Evolutionary conservation across 2,113 vertebrate genomes (phyloP).

Genomic region (Toxotes jaculatrix): DNA sequence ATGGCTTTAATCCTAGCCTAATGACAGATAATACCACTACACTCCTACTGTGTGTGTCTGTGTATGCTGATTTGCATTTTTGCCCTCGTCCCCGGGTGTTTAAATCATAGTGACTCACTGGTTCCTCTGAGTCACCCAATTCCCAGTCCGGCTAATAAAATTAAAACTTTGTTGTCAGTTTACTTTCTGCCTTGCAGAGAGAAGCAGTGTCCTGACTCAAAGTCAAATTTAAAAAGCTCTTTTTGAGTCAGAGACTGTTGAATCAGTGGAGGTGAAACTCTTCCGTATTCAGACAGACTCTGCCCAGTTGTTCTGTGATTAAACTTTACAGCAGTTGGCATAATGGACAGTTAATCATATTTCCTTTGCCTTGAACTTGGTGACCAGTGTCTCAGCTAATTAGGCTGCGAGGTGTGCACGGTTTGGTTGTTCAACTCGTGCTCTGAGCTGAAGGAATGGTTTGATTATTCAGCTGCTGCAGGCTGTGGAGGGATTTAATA

Average conservation of each 20-base stretch:
- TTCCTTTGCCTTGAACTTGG: constrained; percentile 8
- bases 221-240: background rate
- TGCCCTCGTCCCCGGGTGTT: background rate
- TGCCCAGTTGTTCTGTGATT: background rate
- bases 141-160: constrained; percentile 8
- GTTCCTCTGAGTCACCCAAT: constrained; percentile 28
- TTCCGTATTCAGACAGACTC: background rate
- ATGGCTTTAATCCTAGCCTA: constrained; percentile 62
- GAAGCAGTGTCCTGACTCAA: constrained; percentile 7
- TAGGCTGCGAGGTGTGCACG: background rate
- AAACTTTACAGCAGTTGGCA: background rate
- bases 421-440: constrained; percentile 21
- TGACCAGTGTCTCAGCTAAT: constrained; percentile 33
- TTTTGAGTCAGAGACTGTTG: background rate
- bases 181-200: background rate
- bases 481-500: constrained; percentile 52
- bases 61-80: constrained; percentile 38
- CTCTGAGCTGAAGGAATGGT: constrained; percentile 15
- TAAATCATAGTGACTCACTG: constrained; percentile 28
- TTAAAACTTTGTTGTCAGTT: constrained; percentile 20
- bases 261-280: background rate
- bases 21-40: constrained; percentile 62
- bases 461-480: constrained; percentile 56
- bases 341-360: constrained; percentile 27
- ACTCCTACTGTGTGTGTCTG: constrained; percentile 9